A percentile compares a stretch with the other conserved stretches of the same genome.
Evolutionary conservation across 2,888 invertebrate genomes (phyloP).

Genomic region (Sepioteuthis lessoniana): DNA sequence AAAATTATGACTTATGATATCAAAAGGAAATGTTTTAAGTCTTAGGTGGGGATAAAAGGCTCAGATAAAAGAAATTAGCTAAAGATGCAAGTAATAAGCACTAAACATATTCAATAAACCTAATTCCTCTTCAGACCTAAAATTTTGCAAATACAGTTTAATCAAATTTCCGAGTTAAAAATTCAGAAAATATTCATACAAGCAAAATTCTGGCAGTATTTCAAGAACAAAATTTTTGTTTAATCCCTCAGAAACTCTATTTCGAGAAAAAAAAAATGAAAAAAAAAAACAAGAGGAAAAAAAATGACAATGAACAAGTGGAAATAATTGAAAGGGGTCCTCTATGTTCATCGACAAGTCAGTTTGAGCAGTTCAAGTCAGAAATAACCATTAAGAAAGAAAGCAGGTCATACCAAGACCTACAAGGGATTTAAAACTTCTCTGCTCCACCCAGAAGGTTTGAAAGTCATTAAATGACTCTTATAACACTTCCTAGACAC

Average conservation of each 20-base stretch:
- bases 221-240: constrained; percentile 13
- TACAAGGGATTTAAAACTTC: background rate
- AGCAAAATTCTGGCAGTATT: constrained; percentile 36
- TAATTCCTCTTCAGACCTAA: background rate
- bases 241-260: background rate
- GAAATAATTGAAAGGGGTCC: background rate
- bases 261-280: background rate
- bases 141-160: background rate
- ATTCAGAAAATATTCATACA: constrained; percentile 44
- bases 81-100: constrained; percentile 45
- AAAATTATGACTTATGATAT: background rate
- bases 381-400: background rate
- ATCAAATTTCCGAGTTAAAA: background rate
- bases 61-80: constrained; percentile 24
- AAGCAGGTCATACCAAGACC: background rate
- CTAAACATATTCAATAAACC: background rate
- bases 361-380: constrained; percentile 1
- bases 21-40: too few species aligned
- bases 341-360: background rate
- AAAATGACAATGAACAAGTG: background rate
- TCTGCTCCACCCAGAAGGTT: background rate
- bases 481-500: too few species aligned
- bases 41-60: background rate
- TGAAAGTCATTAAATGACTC: too few species aligned
- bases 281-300: too few species aligned